Evolutionary conservation across 2,888 invertebrate species (phyloP), one percentile per base, ranked within the genome.

Genomic region (Lypha dubia): DNA sequence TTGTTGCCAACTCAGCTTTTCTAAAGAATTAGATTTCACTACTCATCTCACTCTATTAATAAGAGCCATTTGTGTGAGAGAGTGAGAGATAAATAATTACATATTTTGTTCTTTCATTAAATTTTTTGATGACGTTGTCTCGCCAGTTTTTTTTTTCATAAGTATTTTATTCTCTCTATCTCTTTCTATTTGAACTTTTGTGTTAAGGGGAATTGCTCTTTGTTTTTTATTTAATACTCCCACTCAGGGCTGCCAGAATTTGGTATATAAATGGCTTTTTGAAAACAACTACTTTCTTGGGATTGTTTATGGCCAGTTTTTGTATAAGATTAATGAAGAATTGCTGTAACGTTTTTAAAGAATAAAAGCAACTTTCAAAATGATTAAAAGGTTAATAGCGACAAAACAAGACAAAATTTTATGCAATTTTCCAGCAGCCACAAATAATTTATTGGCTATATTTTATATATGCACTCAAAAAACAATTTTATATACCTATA

Each of bases 1-100:
- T 85, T 81, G 86, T 86, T 80, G 71, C 71, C 87, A 83, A 86
- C 86, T 83, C 84, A 83, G 70, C 82, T 67, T 63, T 79, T 41
- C 13, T 56, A 41, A 17, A 3, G 1, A 51, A 24, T 41, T 41
- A 76, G 41, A 63, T 86, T 46, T 74, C 17, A 86, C 88, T 88
- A 7, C 89, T 87, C 86, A 79, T 80, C 80, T 74, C 80, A 35
- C 68, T 80, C 60, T 77, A 62, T 51, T 60, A 38, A 51, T 17
- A 73, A 65, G 46, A 79, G 71, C 35, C 56, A 13, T 49, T 77
- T 49, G 65, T 20, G 63, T 17, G 58, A 76, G 83, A 79, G 76
- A 71, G 65, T 70, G 84, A 79, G 81, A 74, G 35, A 11, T 41
- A 58, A n/a, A 63, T 56, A 65, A 56, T 24, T 15, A 32, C 13